These are phyloP conservation scores for Agrotis segetum DNA, from an alignment of 2,888 invertebrate genomes.

Conservation along the genomic window DNA sequence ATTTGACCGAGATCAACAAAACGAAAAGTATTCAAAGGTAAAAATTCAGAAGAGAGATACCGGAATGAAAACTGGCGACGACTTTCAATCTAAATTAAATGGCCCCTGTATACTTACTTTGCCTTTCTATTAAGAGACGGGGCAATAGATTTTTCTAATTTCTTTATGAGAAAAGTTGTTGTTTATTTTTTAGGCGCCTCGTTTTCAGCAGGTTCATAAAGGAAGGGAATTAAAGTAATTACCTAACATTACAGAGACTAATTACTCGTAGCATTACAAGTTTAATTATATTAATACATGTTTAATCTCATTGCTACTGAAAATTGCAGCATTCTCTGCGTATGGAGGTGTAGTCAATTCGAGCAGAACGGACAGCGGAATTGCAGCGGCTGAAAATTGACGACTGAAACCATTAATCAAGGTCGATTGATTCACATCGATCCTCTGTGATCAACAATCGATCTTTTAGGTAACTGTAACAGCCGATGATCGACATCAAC, in stretches of 20 bases:
- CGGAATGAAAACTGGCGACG: constrained; percentile 49
- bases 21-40: constrained; percentile 62
- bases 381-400: neutral
- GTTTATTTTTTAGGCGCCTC: constrained; percentile 6
- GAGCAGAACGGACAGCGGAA: neutral
- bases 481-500: no score
- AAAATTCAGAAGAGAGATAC: constrained; percentile 41
- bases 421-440: no score
- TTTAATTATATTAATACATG: neutral
- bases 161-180: neutral
- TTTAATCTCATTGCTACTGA: neutral
- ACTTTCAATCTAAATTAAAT: constrained; percentile 61
- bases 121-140: constrained; percentile 25
- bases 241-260: no score
- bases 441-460: no score
- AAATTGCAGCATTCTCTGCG: neutral
- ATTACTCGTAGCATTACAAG: no score
- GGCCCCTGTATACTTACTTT: constrained; percentile 34
- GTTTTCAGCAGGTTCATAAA: neutral
- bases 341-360: neutral
- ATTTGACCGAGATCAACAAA: constrained; percentile 63
- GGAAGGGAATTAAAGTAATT: neutral
- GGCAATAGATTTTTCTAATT: constrained; percentile 32
- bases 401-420: no score
- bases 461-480: no score